Base-by-base conservation (phyloP, 1,140 invertebrate species). In the Glossosoma conforme region DNA sequence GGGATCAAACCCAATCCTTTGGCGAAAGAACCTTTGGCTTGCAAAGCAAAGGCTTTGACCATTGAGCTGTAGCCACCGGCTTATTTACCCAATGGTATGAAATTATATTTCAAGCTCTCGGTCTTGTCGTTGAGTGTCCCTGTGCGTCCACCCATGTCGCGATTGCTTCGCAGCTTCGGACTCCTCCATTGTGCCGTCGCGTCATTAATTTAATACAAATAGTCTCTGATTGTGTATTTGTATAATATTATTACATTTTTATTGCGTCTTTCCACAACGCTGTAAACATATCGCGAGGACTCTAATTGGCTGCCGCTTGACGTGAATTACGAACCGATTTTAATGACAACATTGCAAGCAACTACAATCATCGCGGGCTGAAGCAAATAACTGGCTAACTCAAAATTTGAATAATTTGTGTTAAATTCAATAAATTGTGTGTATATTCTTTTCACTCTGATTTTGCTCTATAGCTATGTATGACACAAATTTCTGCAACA, bases 231-330 rank as follows among this genome's bases (percentile, higher is more conserved):
- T 45, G 49, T 28, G 33, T 44, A 52, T 40, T 38, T 44, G 30
- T 45, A 52, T 18, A 38, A 40, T 46, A 40, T 21, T 40, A 51
- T 51, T 25, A 14, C 48, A 15, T 51, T 51, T 50, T 41, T 42
- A 36, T 35, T 44, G 17, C 30, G 43, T 2, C 13, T 9, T 6
- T 18, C 10, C 21, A 14, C n/a, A 44, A 33, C 9, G 49, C 22
- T 41, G 44, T 56, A 56, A 56, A 56, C 47, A 51, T 51, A 56
- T 50, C 53, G 25, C 33, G 17, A 15, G 25, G 37, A 42, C 47
- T 44, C 53, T 56, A 56, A 56, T 56, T 56, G 47, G 53, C 38
- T 30, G 41, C 32, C 40, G 33, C 43, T 25, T 35, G 42, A 46
- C 41, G 46, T 44, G 46, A 49, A 49, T 54, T 54, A 49, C 52